Base-by-base conservation (phyloP, 2,113 vertebrate genomes). In the Atractosteus spatula region DNA sequence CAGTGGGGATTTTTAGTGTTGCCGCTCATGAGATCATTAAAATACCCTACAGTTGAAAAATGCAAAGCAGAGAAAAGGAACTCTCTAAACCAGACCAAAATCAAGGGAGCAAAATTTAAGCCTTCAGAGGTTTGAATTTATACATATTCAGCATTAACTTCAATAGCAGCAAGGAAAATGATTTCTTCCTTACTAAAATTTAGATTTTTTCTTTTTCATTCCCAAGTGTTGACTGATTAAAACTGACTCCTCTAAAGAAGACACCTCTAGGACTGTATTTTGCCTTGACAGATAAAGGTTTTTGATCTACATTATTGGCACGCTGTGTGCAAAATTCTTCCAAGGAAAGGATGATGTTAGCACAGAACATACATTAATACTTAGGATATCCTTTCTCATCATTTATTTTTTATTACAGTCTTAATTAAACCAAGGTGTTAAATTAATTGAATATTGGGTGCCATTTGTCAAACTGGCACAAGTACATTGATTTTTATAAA, bases 141-240 rank as follows among this genome's bases (percentile, higher is more conserved):
- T 77, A 68, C 62, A 64, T 71, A 70, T 79, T 77, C 64, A 55
- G 47, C 71, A 69, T 69, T 73, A 73, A 41, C 13, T 45, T 68
- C 68, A 77, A 74, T 77, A 55, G 73, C 68, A 65, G 63, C 61
- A 56, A 57, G 44, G 68, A 67, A n/a, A n/a, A 67, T 51, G 10
- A 51, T n/a, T 10, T 6, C n/a, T 7, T 54, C 14, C 45, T 14
- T n/a, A 8, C 44, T 3, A 2, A 66, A 47, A 29, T 16, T 63
- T 16, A 3, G 6, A 66, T 68, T 41, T 55, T 55, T 55, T 54
- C 7, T 8, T 41, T 51, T 14, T 55, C 55, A 43, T 3, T 29
- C 41, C 55, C 29, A 7, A 57, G 29, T 69, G 17, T 57, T 41
- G 41, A 11, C 67, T 69, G 54, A 69, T 69, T 59, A 69, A 12